These are phyloP conservation scores for Heterodera carotae DNA, from an alignment of 1,140 invertebrate genomes.

Conservation along the genomic window DNA sequence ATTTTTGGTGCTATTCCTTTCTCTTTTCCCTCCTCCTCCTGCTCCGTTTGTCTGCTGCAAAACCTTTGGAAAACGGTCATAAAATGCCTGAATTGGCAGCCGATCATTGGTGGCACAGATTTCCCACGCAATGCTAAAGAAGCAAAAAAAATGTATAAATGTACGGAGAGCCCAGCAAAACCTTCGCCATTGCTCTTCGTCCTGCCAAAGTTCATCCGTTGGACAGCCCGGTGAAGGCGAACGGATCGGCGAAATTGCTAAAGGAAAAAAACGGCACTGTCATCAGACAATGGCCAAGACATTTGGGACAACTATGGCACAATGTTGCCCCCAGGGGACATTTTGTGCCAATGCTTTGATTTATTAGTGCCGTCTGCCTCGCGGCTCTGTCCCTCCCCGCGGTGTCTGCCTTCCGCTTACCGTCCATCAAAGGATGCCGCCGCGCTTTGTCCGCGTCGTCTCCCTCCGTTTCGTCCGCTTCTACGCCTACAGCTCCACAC, in stretches of 20 bases:
- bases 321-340: no score
- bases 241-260: not conserved
- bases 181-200: conserved; percentile 17
- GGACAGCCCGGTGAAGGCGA: not conserved
- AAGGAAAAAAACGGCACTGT: not conserved
- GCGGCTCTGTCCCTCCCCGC: not conserved
- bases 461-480: not conserved
- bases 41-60: not conserved
- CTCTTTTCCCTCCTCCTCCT: not conserved
- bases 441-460: conserved; percentile 20
- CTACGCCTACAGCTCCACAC: not conserved
- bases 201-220: conserved; percentile 26
- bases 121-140: conserved; percentile 21
- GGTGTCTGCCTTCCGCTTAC: conserved; percentile 2
- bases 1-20: conserved; percentile 2
- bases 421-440: not conserved
- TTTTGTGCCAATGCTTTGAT: no score
- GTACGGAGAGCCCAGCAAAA: not conserved
- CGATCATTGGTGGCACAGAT: conserved; percentile 37
- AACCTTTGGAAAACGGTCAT: conserved; percentile 44
- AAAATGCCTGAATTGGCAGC: conserved; percentile 52
- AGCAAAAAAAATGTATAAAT: not conserved
- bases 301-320: no score
- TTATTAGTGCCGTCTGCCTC: no score
- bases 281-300: no score